Evolutionary conservation across 2,888 invertebrate species (phyloP).

Genomic region (Oasisia sp.): DNA sequence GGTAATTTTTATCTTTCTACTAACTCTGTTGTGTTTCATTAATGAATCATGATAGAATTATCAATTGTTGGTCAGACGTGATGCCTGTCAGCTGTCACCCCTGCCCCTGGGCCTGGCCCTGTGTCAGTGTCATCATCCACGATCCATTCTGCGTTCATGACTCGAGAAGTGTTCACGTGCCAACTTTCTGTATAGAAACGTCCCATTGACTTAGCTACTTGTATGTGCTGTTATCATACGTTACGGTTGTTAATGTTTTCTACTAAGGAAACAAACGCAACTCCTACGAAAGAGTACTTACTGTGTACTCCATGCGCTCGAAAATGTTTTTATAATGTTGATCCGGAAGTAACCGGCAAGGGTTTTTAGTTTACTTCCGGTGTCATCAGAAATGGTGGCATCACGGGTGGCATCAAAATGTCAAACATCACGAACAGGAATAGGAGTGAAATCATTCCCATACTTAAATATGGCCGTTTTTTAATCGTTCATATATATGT

Average conservation of each 20-base stretch:
- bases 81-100: not conserved
- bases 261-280: not conserved
- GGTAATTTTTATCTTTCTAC: too few relatives aligned
- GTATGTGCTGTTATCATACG: not conserved
- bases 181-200: not conserved
- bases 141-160: not conserved
- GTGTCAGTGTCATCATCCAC: not conserved
- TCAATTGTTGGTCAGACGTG: not conserved
- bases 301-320: constrained; percentile 1
- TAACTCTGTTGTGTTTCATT: too few relatives aligned
- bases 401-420: not conserved
- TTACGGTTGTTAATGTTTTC: not conserved
- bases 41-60: not conserved
- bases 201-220: not conserved
- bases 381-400: not conserved
- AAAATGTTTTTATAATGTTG: not conserved
- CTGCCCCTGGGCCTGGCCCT: too few relatives aligned
- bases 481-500: too few relatives aligned
- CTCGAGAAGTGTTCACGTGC: not conserved
- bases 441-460: too few relatives aligned
- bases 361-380: not conserved
- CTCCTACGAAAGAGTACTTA: not conserved
- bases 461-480: too few relatives aligned
- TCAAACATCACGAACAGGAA: too few relatives aligned
- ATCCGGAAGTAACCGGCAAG: not conserved